A percentile compares a stretch with the other conserved stretches of the same genome.
Conservation (phyloP, 1,140 invertebrate genomes). For the Tetramorium simillimum region DNA sequence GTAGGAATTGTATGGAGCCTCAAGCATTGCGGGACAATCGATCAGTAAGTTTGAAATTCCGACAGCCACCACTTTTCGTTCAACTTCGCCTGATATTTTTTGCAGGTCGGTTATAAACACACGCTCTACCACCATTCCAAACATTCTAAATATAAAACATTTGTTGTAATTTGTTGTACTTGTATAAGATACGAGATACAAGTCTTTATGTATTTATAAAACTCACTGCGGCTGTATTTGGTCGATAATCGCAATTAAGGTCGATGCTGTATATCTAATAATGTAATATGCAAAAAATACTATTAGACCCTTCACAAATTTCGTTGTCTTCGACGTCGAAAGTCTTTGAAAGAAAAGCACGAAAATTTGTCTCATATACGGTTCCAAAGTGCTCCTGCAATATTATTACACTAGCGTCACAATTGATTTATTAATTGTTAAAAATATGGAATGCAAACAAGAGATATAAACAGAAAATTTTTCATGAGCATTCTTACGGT, state of each 20-base stretch:
- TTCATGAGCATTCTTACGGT: conserved; percentile 86
- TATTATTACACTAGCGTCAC: conserved; percentile 65
- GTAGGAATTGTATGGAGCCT: conserved; percentile 88
- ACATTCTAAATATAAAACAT: conserved; percentile 89
- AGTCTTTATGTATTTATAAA: not conserved
- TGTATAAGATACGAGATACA: not conserved
- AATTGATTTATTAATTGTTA: conserved; percentile 35
- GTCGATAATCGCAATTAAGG: conserved; percentile 93
- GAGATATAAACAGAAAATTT: not conserved
- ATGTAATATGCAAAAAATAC: conserved; percentile 96
- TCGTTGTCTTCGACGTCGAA: conserved; percentile 96
- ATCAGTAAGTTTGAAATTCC: conserved; percentile 95
- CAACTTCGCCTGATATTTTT: conserved; percentile 92
- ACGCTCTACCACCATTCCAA: conserved; percentile 96
- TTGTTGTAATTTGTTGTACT: not conserved
- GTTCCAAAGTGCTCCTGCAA: conserved; percentile 88
- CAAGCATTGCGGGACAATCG: conserved; percentile 89
- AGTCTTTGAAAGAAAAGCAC: conserved; percentile 96
- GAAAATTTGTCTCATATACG: conserved; percentile 95
- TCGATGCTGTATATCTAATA: conserved; percentile 90
- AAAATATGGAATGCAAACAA: conserved; percentile 15
- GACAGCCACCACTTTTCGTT: conserved; percentile 95
- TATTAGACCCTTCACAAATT: conserved; percentile 95
- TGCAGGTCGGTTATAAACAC: conserved; percentile 94
- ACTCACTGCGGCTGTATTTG: conserved; percentile 93